Conservation (phyloP, 2,113 vertebrate species). For the Lycocorax pyrrhopterus region DNA sequence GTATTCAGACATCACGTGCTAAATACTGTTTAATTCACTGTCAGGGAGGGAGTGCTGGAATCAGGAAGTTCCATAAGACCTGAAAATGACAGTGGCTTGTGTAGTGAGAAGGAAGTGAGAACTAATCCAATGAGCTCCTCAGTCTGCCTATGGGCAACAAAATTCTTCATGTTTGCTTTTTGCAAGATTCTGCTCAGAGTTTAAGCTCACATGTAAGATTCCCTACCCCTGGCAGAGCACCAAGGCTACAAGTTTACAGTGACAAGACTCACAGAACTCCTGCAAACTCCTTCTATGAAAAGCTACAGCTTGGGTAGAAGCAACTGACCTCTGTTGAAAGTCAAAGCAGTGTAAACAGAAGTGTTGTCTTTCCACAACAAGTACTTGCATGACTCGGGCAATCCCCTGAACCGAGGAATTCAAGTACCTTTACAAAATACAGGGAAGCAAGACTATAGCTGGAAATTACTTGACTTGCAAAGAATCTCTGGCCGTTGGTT, state of each 20-base stretch:
- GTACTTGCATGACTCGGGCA: not conserved
- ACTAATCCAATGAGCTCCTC: not conserved
- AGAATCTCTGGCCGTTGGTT: not conserved
- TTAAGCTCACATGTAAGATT: not conserved
- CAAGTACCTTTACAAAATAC: not conserved
- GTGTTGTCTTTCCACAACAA: not conserved
- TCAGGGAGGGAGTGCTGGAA: not conserved
- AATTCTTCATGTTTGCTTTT: not conserved
- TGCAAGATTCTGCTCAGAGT: not conserved
- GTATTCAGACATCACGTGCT: constrained; percentile 17
- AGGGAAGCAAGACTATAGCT: not conserved
- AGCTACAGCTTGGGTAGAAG: not conserved
- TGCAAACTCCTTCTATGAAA: not conserved
- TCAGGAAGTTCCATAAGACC: not conserved
- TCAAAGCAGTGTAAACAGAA: not conserved
- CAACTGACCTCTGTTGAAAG: constrained; percentile 8
- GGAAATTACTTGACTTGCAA: not conserved
- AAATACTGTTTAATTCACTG: constrained; percentile 12
- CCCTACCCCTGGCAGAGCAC: not conserved
- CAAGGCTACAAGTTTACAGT: not conserved
- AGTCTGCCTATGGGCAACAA: not conserved
- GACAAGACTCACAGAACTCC: not conserved
- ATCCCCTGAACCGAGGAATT: not conserved
- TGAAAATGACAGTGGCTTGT: not conserved
- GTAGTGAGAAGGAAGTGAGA: not conserved